phyloP scores from a whole-genome alignment of 1,140 invertebrate species.

The Lepidostoma basale region DNA sequence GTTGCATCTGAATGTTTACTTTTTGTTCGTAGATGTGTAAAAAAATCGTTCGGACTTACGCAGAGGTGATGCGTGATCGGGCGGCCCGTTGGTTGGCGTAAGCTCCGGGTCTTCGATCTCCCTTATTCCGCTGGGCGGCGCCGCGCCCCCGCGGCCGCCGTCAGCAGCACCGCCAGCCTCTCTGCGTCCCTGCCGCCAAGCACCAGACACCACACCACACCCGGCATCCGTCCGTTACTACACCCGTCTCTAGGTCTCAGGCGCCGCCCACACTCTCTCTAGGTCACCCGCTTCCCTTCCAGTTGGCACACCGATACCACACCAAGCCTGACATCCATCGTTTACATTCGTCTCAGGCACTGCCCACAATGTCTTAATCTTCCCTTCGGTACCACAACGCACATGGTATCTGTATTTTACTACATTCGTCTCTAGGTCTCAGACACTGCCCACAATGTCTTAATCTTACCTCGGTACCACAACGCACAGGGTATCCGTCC shows the following conservation, averaged over 20 bases:
- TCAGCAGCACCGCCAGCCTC: constrained; percentile 58
- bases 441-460: background rate
- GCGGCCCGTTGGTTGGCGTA: constrained; percentile 25
- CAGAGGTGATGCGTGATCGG: constrained; percentile 28
- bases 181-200: constrained; percentile 68
- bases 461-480: no score
- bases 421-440: constrained; percentile 26
- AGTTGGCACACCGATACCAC: background rate
- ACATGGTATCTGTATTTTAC: constrained; percentile 44
- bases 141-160: constrained; percentile 64
- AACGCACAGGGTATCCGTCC: background rate
- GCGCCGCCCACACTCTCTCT: background rate
- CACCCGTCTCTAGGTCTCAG: constrained; percentile 12
- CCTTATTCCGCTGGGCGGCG: constrained; percentile 52
- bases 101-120: constrained; percentile 23
- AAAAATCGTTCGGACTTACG: constrained; percentile 9
- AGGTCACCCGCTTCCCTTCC: background rate
- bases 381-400: constrained; percentile 54
- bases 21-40: background rate
- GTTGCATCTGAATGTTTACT: no score
- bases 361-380: no score
- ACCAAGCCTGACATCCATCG: background rate
- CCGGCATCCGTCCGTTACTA: constrained; percentile 46
- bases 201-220: constrained; percentile 54
- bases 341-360: no score